These are phyloP conservation scores for Catonia carolina DNA, from an alignment of 2,888 invertebrate genomes.

Conservation along the genomic window DNA sequence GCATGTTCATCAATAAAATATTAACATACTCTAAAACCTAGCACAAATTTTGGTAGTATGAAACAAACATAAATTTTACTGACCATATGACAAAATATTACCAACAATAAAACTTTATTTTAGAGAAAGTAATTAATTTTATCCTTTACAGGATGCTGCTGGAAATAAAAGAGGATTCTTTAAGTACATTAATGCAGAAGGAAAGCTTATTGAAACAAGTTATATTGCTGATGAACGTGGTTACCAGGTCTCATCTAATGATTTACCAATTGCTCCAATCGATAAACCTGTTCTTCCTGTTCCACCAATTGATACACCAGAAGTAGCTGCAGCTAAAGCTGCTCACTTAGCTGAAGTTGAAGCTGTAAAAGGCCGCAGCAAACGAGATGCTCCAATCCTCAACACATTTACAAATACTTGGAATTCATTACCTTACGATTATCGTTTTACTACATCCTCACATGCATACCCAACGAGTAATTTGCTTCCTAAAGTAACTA, in stretches of 20 bases:
- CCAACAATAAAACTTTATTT: too few species aligned
- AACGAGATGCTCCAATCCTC: slow-evolving; percentile 16
- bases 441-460: too few species aligned
- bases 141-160: slow-evolving; percentile 38
- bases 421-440: neutral
- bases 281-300: slow-evolving; percentile 19
- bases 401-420: too few species aligned
- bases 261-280: slow-evolving; percentile 38
- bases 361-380: slow-evolving; percentile 21
- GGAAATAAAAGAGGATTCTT: slow-evolving; percentile 43
- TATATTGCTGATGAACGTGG: slow-evolving; percentile 43
- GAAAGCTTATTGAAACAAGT: slow-evolving; percentile 40
- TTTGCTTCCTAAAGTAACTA: neutral
- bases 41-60: too few species aligned
- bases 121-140: too few species aligned
- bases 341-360: slow-evolving; percentile 36
- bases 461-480: slow-evolving; percentile 1
- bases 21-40: too few species aligned
- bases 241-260: slow-evolving; percentile 43
- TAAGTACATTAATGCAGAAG: slow-evolving; percentile 44
- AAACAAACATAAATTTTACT: too few species aligned
- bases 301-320: slow-evolving; percentile 23
- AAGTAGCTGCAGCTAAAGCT: slow-evolving; percentile 40
- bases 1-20: too few species aligned
- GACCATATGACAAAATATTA: too few species aligned